Conservation (phyloP, 2,113 vertebrate species). For the Oncorhynchus tshawytscha region DNA sequence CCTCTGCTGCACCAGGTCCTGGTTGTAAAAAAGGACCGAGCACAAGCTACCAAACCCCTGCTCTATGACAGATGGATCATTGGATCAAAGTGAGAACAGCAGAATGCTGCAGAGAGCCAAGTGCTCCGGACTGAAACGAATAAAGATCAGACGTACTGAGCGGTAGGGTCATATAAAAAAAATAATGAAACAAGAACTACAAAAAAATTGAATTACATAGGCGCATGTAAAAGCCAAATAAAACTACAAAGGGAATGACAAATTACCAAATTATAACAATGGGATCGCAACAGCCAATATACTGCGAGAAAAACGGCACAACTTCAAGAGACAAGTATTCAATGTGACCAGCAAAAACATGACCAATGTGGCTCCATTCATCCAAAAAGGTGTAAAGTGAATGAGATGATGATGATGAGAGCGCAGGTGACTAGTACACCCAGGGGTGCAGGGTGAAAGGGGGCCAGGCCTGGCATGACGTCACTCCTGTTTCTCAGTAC, state of each 20-base stretch:
- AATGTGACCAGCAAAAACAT: slow-evolving; percentile 43
- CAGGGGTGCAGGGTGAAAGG: slow-evolving; percentile 51
- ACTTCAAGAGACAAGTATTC: slow-evolving; percentile 37
- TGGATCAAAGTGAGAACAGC: slow-evolving; percentile 44
- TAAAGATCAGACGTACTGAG: slow-evolving; percentile 47
- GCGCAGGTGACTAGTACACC: slow-evolving; percentile 49
- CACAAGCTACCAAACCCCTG: slow-evolving; percentile 18
- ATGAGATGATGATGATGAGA: slow-evolving; percentile 51
- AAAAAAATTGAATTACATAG: slow-evolving; percentile 24
- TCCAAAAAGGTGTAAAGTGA: slow-evolving; percentile 35
- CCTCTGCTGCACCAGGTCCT: neutral
- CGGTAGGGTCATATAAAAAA: slow-evolving; percentile 48
- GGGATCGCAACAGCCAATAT: slow-evolving; percentile 35
- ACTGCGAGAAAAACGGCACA: slow-evolving; percentile 15
- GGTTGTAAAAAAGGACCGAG: slow-evolving; percentile 12
- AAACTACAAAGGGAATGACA: slow-evolving; percentile 36
- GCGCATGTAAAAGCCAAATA: slow-evolving; percentile 34
- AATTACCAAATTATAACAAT: slow-evolving; percentile 45
- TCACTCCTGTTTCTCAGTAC: slow-evolving; percentile 49
- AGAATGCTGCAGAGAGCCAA: slow-evolving; percentile 27
- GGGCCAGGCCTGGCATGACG: slow-evolving; percentile 57
- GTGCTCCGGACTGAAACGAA: slow-evolving; percentile 39
- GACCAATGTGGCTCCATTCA: slow-evolving; percentile 50
- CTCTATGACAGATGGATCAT: slow-evolving; percentile 18
- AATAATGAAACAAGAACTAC: slow-evolving; percentile 42